phyloP scores from a whole-genome alignment of 2,113 vertebrate genomes.

The Pitta sordida region DNA sequence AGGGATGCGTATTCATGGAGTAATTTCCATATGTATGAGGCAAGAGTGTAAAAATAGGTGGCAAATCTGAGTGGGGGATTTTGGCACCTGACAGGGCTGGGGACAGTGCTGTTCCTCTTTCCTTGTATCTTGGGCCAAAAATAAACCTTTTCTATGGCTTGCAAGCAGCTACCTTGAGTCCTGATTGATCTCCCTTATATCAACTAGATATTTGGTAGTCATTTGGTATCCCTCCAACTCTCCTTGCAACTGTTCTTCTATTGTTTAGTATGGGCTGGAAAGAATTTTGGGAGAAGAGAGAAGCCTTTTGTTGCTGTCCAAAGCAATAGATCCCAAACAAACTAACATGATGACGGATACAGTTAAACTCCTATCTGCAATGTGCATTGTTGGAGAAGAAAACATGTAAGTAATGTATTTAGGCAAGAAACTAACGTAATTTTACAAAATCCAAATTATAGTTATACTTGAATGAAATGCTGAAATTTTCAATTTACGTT shows the following conservation, averaged over 20 bases:
- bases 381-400: conserved; percentile 97
- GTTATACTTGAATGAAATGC: neutral
- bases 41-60: too few relatives aligned
- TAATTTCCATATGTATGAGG: too few relatives aligned
- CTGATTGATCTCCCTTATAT: too few relatives aligned
- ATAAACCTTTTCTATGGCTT: too few relatives aligned
- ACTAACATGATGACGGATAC: conserved; percentile 93
- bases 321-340: conserved; percentile 87
- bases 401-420: conserved; percentile 82
- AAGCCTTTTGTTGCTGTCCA: conserved; percentile 86
- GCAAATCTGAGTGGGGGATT: too few relatives aligned
- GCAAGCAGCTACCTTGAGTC: too few relatives aligned
- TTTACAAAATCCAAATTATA: neutral
- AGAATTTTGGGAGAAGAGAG: conserved; percentile 93
- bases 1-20: too few relatives aligned
- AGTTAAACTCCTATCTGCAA: conserved; percentile 93
- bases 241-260: neutral
- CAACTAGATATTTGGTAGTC: neutral
- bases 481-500: neutral
- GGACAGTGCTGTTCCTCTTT: too few relatives aligned
- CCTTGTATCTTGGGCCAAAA: too few relatives aligned
- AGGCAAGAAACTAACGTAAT: neutral
- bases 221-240: neutral
- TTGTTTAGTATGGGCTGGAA: conserved; percentile 90
- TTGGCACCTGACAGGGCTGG: too few relatives aligned